phyloP scores from a whole-genome alignment of 2,797 vertebrate species.

The Varecia variegata region DNA sequence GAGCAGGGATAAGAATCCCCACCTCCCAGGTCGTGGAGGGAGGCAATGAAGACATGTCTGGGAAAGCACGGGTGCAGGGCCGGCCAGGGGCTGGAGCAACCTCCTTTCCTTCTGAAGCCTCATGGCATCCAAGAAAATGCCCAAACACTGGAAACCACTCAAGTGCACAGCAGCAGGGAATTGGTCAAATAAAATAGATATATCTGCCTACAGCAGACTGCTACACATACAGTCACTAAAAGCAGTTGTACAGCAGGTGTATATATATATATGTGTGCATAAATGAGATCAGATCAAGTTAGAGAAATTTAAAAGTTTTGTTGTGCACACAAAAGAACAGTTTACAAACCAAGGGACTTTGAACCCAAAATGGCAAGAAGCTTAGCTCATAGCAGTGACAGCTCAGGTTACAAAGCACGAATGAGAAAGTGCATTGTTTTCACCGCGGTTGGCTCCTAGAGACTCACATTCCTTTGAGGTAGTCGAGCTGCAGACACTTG shows the following conservation, averaged over 20 bases:
- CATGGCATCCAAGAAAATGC: neutral
- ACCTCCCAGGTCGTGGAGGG: fast-evolving
- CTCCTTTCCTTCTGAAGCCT: neutral
- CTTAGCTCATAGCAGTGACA: no score
- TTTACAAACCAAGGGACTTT: neutral
- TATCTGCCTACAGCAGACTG: fast-evolving
- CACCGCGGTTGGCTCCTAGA: no score
- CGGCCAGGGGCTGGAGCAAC: neutral
- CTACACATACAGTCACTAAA: neutral
- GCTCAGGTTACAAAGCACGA: no score
- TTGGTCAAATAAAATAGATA: neutral
- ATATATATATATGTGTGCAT: no score
- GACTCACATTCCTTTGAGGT: no score
- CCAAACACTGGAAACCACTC: neutral
- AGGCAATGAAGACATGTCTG: fast-evolving
- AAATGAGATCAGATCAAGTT: neutral
- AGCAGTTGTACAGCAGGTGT: neutral
- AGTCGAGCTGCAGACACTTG: no score
- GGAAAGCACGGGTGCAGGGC: neutral
- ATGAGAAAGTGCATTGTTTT: no score
- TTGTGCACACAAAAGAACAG: neutral
- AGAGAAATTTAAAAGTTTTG: neutral
- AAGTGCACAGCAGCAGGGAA: neutral
- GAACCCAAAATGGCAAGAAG: no score
- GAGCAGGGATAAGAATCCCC: no score